These are phyloP conservation scores for Malachius bipustulatus DNA, from an alignment of 2,888 invertebrate species.

Conservation along the genomic window DNA sequence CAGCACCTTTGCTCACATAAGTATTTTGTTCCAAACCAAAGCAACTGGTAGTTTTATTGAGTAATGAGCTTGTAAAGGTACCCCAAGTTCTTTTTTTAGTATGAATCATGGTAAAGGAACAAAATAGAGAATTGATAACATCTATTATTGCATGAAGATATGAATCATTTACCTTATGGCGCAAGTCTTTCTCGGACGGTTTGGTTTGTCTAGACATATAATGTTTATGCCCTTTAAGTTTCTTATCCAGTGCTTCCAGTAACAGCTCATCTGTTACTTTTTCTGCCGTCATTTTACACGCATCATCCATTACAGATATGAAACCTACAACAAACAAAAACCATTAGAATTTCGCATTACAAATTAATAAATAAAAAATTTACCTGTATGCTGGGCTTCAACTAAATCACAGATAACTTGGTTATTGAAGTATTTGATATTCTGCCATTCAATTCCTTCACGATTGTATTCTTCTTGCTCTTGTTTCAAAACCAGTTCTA, in stretches of 20 bases:
- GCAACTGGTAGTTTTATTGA: too few species aligned
- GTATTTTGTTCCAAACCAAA: too few species aligned
- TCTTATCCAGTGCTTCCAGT: slow-evolving; percentile 86
- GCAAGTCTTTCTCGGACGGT: slow-evolving; percentile 68
- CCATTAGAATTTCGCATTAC: not conserved
- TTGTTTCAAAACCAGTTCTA: slow-evolving; percentile 91
- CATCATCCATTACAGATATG: slow-evolving; percentile 91
- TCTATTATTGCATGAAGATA: too few species aligned
- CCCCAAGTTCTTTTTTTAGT: too few species aligned
- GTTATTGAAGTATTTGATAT: slow-evolving; percentile 95
- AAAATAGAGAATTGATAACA: too few species aligned
- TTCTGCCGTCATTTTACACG: slow-evolving; percentile 83
- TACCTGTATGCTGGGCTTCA: slow-evolving; percentile 85
- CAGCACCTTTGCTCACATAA: too few species aligned
- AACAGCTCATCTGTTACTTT: slow-evolving; percentile 77
- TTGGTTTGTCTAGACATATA: slow-evolving; percentile 79
- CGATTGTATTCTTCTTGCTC: slow-evolving; percentile 95
- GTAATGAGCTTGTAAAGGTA: too few species aligned
- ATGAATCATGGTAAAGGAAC: too few species aligned
- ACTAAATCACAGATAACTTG: slow-evolving; percentile 91
- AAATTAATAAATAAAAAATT: slow-evolving; percentile 32
- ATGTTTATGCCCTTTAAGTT: slow-evolving; percentile 74
- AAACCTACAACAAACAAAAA: slow-evolving; percentile 27
- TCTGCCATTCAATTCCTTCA: slow-evolving; percentile 93
- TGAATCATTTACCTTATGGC: slow-evolving; percentile 54